A percentile compares a stretch with the other conserved stretches of the same genome.
These are phyloP conservation scores for Zaprionus kolodkinae DNA, from an alignment of 1,140 invertebrate species.

Conservation along the genomic window DNA sequence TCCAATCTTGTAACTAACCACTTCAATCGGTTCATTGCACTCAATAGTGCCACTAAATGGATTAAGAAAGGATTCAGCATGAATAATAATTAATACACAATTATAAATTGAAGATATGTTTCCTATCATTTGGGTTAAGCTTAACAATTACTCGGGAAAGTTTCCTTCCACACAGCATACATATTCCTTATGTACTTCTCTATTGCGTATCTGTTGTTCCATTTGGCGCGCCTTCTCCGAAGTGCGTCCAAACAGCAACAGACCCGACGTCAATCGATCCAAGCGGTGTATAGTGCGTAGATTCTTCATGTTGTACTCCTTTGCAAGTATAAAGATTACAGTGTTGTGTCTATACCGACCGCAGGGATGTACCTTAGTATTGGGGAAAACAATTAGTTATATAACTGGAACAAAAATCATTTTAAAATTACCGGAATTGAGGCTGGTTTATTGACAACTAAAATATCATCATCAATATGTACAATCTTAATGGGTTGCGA, in stretches of 20 bases:
- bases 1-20: conserved; percentile 97
- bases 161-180: conserved; percentile 97
- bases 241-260: conserved; percentile 96
- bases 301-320: conserved; percentile 97
- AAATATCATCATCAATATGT: conserved; percentile 98
- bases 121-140: neutral
- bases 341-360: conserved; percentile 98
- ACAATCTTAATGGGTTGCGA: conserved; percentile 97
- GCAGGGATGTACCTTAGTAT: conserved; percentile 95
- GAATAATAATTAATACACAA: neutral
- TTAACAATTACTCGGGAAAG: conserved; percentile 95
- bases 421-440: conserved; percentile 96
- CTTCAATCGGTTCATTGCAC: conserved; percentile 96
- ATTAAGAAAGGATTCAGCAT: neutral
- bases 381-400: neutral
- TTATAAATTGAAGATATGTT: neutral
- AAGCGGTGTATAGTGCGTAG: conserved; percentile 95
- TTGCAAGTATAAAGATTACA: conserved; percentile 97
- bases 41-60: conserved; percentile 86
- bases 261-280: conserved; percentile 96
- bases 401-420: conserved; percentile 86
- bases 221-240: conserved; percentile 96
- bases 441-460: conserved; percentile 99
- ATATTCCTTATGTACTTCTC: conserved; percentile 98
- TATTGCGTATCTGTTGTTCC: conserved; percentile 96